Conservation (phyloP, 2,888 invertebrate species). For the Zhuqinia jingwanae region DNA sequence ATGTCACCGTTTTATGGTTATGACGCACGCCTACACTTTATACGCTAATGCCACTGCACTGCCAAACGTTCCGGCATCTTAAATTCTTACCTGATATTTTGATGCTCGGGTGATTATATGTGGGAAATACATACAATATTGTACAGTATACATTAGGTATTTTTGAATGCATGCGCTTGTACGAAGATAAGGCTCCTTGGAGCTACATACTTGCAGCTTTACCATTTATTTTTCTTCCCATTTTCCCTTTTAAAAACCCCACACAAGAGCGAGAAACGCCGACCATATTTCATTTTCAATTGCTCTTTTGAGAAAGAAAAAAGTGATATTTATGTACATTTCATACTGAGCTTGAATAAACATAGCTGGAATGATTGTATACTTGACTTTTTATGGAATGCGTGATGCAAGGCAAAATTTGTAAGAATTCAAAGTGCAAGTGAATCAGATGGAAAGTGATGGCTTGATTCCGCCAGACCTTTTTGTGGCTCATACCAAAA, state of each 20-base stretch:
- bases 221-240: too few species aligned
- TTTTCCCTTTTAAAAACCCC: background rate
- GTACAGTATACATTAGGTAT: background rate
- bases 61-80: background rate
- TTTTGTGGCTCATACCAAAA: background rate
- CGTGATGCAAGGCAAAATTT: background rate
- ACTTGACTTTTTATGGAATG: background rate
- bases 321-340: constrained; percentile 18
- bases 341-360: constrained; percentile 26
- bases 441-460: constrained; percentile 8
- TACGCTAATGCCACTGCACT: too few species aligned
- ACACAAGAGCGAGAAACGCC: constrained; percentile 10
- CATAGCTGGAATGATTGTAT: background rate
- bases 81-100: background rate
- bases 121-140: background rate
- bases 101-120: background rate
- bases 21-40: too few species aligned
- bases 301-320: constrained; percentile 45
- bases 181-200: too few species aligned
- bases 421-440: background rate
- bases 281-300: constrained; percentile 56
- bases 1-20: too few species aligned
- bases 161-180: too few species aligned
- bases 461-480: constrained; percentile 16
- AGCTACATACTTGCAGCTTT: too few species aligned